Evolutionary conservation across 2,888 invertebrate genomes (phyloP), one percentile per base, ranked within the genome.

Genomic region (Xylocampa areola): DNA sequence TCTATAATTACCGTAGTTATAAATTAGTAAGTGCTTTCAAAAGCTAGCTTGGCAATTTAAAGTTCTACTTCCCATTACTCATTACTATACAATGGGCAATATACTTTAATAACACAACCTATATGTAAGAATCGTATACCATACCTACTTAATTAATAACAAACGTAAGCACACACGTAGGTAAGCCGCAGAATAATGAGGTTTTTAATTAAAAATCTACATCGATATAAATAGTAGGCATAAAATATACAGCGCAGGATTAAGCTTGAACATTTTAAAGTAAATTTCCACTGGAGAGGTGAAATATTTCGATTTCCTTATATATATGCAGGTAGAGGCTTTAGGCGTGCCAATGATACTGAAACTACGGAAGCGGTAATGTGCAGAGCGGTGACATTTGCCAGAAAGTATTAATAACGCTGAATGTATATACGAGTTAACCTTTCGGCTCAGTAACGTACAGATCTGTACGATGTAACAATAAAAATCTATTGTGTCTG

Each of bases 291-390:
- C 41, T 37, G 23, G 43, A 66, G 69, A 76, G 80, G 77, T 80
- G 68, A 79, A 82, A 84, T 86, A 82, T 84, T 81, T 83, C 81
- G 73, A 79, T 83, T 80, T 73, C 79, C 76, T 77, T 74, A 76
- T 74, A 77, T 74, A 76, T 76, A 77, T 76, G 65, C 67, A 71
- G 66, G 73, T 73, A 68, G 50, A 43, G 48, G 53, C 62, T 70
- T 72, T 71, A 59, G 59, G 69, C 59, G 48, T 27, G 35, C 21
- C 67, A 59, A 41, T 35, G 81, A 79, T 63, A 49, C 60, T 75
- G 48, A 66, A 58, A 35, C 19, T 50, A 72, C 60, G 49, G 74
- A 80, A 77, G 71, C 2, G 73, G 45, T 8, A 68, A 62, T 23
- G 52, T 62, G 51, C 41, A 41, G 68, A 41, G 14, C 13, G 14